Percentiles rank a stretch among this genome's conserved stretches.
Conservation (phyloP, 2,797 vertebrate species). For the Novumbra hubbsi region DNA sequence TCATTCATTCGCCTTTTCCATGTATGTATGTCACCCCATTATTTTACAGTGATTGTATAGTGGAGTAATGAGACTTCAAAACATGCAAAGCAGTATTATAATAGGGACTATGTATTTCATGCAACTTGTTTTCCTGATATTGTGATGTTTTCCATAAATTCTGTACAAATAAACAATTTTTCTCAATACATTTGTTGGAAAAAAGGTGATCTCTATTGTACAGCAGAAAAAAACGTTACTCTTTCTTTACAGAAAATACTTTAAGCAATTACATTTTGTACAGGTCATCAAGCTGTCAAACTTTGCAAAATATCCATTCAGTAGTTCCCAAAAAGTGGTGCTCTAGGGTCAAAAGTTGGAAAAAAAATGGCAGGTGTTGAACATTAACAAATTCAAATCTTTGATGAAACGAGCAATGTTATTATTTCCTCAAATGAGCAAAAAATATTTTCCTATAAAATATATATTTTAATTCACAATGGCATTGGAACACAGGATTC, state of each 20-base stretch:
- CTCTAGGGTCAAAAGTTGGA: slow-evolving; percentile 47
- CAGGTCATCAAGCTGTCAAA: slow-evolving; percentile 50
- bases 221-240: slow-evolving; percentile 31
- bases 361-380: slow-evolving; percentile 24
- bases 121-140: slow-evolving; percentile 61
- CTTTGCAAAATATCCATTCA: slow-evolving; percentile 28
- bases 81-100: slow-evolving; percentile 67
- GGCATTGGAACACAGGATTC: not conserved
- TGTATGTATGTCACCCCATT: slow-evolving; percentile 54
- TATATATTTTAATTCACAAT: not conserved
- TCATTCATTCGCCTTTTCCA: slow-evolving; percentile 59
- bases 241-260: slow-evolving; percentile 58
- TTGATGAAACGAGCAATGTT: not conserved
- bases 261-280: slow-evolving; percentile 59
- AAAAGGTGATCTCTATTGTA: slow-evolving; percentile 39
- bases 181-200: slow-evolving; percentile 39
- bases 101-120: slow-evolving; percentile 64
- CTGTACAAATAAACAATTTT: slow-evolving; percentile 43
- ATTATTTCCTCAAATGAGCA: slow-evolving; percentile 39
- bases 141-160: slow-evolving; percentile 17
- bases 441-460: not conserved
- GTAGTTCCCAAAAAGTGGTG: slow-evolving; percentile 39
- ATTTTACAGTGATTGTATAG: slow-evolving; percentile 64
- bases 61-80: slow-evolving; percentile 58
- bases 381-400: not conserved